Conservation (phyloP, 2,797 vertebrate genomes). For the Typhlichthys eigenmanni region DNA sequence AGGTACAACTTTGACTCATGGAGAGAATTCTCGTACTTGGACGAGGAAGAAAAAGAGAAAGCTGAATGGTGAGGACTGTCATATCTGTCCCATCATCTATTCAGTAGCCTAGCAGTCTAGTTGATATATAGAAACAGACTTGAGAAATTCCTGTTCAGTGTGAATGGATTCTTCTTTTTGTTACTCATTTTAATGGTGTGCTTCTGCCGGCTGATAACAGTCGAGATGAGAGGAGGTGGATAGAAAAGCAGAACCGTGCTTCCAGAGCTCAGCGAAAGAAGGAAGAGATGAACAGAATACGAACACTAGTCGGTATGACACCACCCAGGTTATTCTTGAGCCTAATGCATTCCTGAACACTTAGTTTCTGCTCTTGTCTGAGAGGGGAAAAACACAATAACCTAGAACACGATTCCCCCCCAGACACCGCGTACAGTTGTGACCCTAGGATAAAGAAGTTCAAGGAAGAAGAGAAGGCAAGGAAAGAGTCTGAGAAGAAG, state of each 20-base stretch:
- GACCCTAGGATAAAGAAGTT: conserved; percentile 98
- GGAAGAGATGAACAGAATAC: conserved; percentile 98
- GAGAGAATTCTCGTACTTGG: conserved; percentile 98
- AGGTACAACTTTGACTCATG: conserved; percentile 99
- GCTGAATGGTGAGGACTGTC: conserved; percentile 89
- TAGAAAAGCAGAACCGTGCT: conserved; percentile 97
- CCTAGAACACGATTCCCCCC: background rate
- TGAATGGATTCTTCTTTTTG: background rate
- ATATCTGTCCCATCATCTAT: background rate
- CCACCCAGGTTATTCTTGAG: background rate
- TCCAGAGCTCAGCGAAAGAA: conserved; percentile 94
- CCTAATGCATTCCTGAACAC: no score
- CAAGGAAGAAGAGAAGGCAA: conserved; percentile 96
- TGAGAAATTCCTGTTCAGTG: background rate
- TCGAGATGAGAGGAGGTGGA: conserved; percentile 97
- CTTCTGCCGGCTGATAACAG: conserved; percentile 57
- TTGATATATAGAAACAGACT: background rate
- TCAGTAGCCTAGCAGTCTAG: background rate
- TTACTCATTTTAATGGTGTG: background rate
- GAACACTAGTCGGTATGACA: conserved; percentile 90
- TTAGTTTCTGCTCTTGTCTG: no score
- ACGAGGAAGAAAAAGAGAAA: conserved; percentile 99
- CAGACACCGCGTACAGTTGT: conserved; percentile 94
- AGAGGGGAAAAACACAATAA: background rate
- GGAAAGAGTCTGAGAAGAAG: conserved; percentile 98